Evolutionary conservation across 2,113 vertebrate species (phyloP), one percentile per base, ranked within the genome.

Genomic region (Coryphaenoides rupestris): DNA sequence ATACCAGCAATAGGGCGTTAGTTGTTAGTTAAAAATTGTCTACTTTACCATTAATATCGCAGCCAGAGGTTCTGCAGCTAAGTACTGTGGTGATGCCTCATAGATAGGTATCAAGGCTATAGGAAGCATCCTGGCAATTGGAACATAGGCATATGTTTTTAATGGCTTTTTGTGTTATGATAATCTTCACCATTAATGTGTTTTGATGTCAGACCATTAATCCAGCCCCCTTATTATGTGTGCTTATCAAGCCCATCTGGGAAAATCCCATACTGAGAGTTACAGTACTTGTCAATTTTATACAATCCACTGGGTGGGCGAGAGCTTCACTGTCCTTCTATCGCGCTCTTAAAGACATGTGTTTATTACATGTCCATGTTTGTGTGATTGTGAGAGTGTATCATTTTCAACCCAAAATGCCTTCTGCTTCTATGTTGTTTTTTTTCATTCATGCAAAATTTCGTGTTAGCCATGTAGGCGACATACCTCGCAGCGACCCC

Each of bases 221-320:
- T 23, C 24, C 58, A 72, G 23, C 63, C 66, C 21, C 23, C 49
- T 73, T 58, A 65, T 70, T 65, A 62, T 23, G 54, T 52, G 0
- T 17, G 40, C 78, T 70, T 68, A 21, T 53, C 10, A 19, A 62
- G 60, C 26, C 15, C 21, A 5, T 62, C 14, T 63, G 58, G 9
- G 65, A 66, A 79, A 67, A 69, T n/a, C n/a, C n/a, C n/a, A n/a
- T 6, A 63, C 56, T 16, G 28, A 33, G 28, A 33, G 28, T 33
- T 33, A 33, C 6, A 58, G 17, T 47, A 12, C 28, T 68, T 57
- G 55, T 65, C 5, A 57, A 9, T 23, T 62, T 62, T 55, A 47
- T 4, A 22, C 3, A 5, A 40, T 24, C 64, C 62, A 14, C n/a
- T 40, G 14, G 53, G 16, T n/a, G n/a, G n/a, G n/a, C n/a, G n/a